A percentile compares a stretch with the other conserved stretches of the same genome.
phyloP scores from a whole-genome alignment of 2,888 invertebrate genomes.

The Sussaba pulchella region DNA sequence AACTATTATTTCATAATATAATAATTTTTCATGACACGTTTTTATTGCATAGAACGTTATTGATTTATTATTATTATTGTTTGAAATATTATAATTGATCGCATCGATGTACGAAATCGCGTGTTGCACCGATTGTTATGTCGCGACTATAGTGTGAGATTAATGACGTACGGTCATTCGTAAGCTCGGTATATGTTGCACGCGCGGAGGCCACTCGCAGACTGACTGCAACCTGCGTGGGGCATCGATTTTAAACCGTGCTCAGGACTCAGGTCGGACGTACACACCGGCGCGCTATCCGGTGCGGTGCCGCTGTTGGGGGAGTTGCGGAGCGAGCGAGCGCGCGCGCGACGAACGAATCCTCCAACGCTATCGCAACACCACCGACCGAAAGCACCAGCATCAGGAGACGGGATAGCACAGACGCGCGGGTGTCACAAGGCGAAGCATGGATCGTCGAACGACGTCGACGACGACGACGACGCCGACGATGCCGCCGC shows the following conservation, averaged over 20 bases:
- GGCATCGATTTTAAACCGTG: constrained; percentile 80
- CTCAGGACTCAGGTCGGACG: constrained; percentile 72
- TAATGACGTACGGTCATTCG: not conserved
- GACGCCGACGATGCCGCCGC: no score
- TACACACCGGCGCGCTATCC: constrained; percentile 66
- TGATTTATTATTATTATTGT: no score
- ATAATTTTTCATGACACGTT: no score
- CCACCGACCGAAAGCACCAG: constrained; percentile 52
- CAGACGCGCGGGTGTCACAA: constrained; percentile 31
- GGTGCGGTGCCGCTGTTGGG: constrained; percentile 61
- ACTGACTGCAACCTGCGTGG: constrained; percentile 80
- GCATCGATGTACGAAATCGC: no score
- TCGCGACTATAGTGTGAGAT: constrained; percentile 25
- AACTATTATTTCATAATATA: no score
- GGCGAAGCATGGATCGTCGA: constrained; percentile 31
- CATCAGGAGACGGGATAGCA: constrained; percentile 45
- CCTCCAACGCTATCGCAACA: constrained; percentile 59
- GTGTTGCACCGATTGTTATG: no score
- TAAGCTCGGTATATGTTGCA: constrained; percentile 62
- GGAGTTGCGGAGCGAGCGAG: constrained; percentile 75
- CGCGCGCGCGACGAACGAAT: constrained; percentile 68
- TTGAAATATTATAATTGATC: no score
- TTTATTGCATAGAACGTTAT: no score
- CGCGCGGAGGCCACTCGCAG: constrained; percentile 79
- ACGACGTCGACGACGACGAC: not conserved